phyloP scores from a whole-genome alignment of 2,797 vertebrate species.

The Acanthornis magna region DNA sequence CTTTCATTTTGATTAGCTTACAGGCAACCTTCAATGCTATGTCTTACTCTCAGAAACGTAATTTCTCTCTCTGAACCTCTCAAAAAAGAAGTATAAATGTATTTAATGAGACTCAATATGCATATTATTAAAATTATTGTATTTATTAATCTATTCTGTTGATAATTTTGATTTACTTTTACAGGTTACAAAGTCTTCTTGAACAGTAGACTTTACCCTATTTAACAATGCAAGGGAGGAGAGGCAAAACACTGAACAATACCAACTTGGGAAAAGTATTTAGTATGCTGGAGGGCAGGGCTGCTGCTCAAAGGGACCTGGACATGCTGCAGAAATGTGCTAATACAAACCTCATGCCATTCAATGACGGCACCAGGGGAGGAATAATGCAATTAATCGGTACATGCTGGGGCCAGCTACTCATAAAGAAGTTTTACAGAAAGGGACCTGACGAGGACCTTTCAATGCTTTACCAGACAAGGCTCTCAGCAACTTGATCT shows the following conservation, averaged over 20 bases:
- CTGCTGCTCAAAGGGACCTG: background rate
- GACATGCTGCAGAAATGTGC: background rate
- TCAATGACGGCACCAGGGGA: fast-evolving
- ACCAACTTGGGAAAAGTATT: background rate
- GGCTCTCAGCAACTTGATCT: background rate
- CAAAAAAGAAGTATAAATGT: background rate
- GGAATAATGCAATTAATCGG: background rate
- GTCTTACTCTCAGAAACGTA: background rate
- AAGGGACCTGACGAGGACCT: background rate
- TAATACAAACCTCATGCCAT: background rate
- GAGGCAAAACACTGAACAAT: background rate
- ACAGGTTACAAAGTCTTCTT: background rate
- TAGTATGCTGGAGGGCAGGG: background rate
- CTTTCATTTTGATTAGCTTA: background rate
- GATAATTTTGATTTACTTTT: background rate
- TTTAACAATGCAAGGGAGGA: background rate
- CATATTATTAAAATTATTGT: background rate
- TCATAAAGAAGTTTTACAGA: background rate
- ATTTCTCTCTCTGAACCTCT: background rate
- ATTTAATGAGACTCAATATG: background rate
- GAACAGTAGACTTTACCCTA: background rate
- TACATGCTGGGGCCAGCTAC: fast-evolving
- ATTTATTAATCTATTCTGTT: background rate
- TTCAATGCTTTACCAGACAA: background rate
- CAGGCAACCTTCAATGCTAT: background rate